Evolutionary conservation across 2,888 invertebrate species (phyloP).

Genomic region (Alloplasta piceator): DNA sequence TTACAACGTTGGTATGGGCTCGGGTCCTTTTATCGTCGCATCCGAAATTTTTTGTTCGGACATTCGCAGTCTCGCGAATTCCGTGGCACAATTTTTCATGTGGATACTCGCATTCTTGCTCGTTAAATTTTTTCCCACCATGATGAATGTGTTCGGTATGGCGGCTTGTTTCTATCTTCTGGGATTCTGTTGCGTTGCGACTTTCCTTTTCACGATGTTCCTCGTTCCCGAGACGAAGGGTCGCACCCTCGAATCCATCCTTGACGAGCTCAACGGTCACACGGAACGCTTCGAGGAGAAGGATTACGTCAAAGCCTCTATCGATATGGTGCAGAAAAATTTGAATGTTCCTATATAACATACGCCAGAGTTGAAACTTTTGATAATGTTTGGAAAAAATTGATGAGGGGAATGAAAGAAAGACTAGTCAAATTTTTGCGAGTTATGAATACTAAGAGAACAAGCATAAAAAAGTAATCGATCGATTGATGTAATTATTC

Average conservation of each 20-base stretch:
- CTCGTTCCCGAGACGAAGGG: slow-evolving; percentile 80
- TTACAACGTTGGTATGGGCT: slow-evolving; percentile 85
- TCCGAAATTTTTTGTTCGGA: slow-evolving; percentile 84
- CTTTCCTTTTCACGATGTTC: slow-evolving; percentile 72
- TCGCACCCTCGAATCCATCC: slow-evolving; percentile 75
- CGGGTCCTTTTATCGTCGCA: slow-evolving; percentile 84
- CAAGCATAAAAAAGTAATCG: neutral
- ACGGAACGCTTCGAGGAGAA: slow-evolving; percentile 55
- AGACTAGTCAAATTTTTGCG: neutral
- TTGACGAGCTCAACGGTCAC: slow-evolving; percentile 76
- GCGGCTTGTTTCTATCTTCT: slow-evolving; percentile 79
- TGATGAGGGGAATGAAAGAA: neutral
- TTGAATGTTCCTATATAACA: slow-evolving; percentile 34
- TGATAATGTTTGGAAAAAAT: neutral
- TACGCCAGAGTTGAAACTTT: neutral
- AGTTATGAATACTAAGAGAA: neutral
- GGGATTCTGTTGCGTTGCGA: slow-evolving; percentile 70
- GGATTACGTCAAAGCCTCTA: slow-evolving; percentile 53
- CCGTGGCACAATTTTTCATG: slow-evolving; percentile 70
- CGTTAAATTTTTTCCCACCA: slow-evolving; percentile 74
- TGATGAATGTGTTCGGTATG: slow-evolving; percentile 72
- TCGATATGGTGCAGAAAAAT: slow-evolving; percentile 60
- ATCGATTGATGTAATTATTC: too few relatives aligned
- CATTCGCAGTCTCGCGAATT: slow-evolving; percentile 72
- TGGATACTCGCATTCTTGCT: slow-evolving; percentile 77